A percentile compares a stretch with the other conserved stretches of the same genome.
Conservation (phyloP, 2,113 vertebrate genomes). For the Sylvietta virens region DNA sequence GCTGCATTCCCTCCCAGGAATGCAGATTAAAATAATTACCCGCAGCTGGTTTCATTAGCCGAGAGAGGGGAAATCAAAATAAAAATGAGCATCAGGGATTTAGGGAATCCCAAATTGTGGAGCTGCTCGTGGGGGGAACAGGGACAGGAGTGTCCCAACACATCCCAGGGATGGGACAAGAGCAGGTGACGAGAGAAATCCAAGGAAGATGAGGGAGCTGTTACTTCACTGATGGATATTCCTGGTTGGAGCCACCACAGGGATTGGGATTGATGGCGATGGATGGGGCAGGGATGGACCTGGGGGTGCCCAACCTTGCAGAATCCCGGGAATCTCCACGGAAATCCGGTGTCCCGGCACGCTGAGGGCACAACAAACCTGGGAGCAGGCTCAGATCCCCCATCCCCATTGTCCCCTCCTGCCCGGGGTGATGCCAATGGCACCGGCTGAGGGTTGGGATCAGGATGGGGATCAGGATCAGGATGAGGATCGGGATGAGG, state of each 20-base stretch:
- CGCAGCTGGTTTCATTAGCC: neutral
- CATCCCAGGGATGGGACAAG: neutral
- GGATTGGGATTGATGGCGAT: rapidly evolving
- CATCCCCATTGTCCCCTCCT: rapidly evolving
- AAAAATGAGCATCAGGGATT: rapidly evolving
- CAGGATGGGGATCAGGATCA: rapidly evolving
- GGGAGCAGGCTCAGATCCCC: neutral
- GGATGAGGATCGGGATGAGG: rapidly evolving
- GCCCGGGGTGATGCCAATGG: rapidly evolving
- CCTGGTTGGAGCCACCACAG: neutral
- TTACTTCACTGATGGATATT: neutral
- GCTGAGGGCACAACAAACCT: rapidly evolving
- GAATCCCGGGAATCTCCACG: rapidly evolving
- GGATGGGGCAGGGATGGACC: neutral
- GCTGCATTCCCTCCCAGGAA: neutral
- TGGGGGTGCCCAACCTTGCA: neutral
- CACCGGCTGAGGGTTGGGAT: neutral
- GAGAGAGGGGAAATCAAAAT: neutral
- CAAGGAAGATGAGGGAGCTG: neutral
- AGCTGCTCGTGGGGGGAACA: rapidly evolving
- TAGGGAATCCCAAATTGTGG: neutral
- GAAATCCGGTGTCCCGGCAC: rapidly evolving
- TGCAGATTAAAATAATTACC: slow-evolving; percentile 34
- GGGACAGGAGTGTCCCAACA: neutral
- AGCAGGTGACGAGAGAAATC: rapidly evolving